Conservation (phyloP, 2,888 invertebrate species). For the Agonopterix alstromeriana region DNA sequence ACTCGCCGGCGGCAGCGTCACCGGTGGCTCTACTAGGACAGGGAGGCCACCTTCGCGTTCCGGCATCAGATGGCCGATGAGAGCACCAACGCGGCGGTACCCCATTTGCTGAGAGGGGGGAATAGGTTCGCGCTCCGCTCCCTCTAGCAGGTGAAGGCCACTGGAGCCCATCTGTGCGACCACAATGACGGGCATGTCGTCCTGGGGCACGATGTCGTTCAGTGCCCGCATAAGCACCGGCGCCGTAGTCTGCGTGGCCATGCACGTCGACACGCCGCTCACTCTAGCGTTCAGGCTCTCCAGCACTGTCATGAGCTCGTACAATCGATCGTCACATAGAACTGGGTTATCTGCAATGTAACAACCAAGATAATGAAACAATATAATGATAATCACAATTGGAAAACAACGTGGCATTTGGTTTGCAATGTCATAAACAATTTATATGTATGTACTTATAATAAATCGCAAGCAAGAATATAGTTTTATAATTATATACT, state of each 20-base stretch:
- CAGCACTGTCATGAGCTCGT: slow-evolving; percentile 82
- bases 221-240: slow-evolving; percentile 52
- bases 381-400: no score
- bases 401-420: no score
- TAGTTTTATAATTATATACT: no score
- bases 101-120: slow-evolving; percentile 36
- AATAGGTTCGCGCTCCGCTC: slow-evolving; percentile 19
- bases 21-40: slow-evolving; percentile 59
- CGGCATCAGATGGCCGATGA: slow-evolving; percentile 54
- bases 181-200: slow-evolving; percentile 43
- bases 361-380: no score
- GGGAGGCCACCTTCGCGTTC: slow-evolving; percentile 55
- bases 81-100: slow-evolving; percentile 53
- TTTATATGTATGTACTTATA: no score
- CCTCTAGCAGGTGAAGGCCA: slow-evolving; percentile 26
- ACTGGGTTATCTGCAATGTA: slow-evolving; percentile 85
- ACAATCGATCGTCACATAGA: slow-evolving; percentile 83
- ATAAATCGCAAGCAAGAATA: no score
- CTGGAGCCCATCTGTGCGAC: slow-evolving; percentile 36
- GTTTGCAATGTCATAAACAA: no score
- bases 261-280: slow-evolving; percentile 80
- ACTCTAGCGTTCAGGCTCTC: slow-evolving; percentile 84
- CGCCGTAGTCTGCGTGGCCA: slow-evolving; percentile 43
- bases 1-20: slow-evolving; percentile 51
- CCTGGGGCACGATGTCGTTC: slow-evolving; percentile 48